Conservation (phyloP, 2,888 invertebrate genomes). For the Epsilonema sp. region DNA sequence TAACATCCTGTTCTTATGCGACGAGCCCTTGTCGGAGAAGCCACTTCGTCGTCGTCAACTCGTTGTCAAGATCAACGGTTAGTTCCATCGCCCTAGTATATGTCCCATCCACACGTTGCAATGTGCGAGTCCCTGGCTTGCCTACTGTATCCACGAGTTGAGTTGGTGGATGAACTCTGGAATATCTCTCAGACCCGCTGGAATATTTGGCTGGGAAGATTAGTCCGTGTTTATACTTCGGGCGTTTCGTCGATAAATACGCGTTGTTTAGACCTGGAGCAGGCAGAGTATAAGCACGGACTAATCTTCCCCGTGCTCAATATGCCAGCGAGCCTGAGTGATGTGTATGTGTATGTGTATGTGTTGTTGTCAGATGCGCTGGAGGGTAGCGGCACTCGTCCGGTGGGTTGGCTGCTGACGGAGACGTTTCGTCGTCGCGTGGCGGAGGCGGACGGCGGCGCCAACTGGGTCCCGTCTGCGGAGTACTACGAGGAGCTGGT, state of each 20-base stretch:
- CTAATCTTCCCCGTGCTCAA: too few relatives aligned
- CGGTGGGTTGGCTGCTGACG: background rate
- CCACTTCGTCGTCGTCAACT: conserved; percentile 7
- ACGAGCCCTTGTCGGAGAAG: conserved; percentile 45
- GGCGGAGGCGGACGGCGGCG: background rate
- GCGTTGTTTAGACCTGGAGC: too few relatives aligned
- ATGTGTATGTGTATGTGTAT: too few relatives aligned
- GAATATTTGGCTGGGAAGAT: too few relatives aligned
- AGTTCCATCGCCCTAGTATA: too few relatives aligned
- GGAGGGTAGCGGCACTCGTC: background rate
- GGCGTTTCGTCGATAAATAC: background rate
- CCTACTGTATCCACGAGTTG: too few relatives aligned
- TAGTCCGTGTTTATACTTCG: too few relatives aligned
- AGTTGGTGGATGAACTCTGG: too few relatives aligned
- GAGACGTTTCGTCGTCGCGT: background rate
- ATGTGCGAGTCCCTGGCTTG: too few relatives aligned
- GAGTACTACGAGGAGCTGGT: background rate
- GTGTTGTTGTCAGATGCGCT: background rate
- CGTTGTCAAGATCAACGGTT: background rate
- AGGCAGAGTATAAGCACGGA: background rate
- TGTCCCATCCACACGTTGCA: too few relatives aligned
- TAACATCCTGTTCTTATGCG: conserved; percentile 87
- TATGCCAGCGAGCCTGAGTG: too few relatives aligned
- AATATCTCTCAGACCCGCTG: too few relatives aligned
- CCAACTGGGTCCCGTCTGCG: background rate